Percentiles rank a stretch among this genome's conserved stretches.
These are phyloP conservation scores for Poeciliopsis turrubarensis DNA, from an alignment of 2,113 vertebrate genomes.

Conservation along the genomic window DNA sequence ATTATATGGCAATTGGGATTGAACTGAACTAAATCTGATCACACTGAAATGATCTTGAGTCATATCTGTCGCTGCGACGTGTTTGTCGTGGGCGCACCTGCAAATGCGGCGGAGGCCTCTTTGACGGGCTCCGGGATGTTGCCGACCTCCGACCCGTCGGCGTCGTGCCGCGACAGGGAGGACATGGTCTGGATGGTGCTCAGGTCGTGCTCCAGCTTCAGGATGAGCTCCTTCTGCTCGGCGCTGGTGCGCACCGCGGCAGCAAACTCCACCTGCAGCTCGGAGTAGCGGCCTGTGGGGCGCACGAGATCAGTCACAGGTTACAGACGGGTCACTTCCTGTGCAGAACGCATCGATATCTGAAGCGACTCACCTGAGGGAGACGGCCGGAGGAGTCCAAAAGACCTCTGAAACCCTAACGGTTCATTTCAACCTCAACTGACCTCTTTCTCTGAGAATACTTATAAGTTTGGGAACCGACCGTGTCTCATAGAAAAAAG, in stretches of 20 bases:
- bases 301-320: background rate
- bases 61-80: no score
- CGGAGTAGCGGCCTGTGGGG: constrained; percentile 84
- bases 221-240: constrained; percentile 91
- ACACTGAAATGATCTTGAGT: no score
- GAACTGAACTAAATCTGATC: background rate
- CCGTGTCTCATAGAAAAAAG: background rate
- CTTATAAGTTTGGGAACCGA: constrained; percentile 32
- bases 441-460: constrained; percentile 78
- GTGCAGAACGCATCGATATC: background rate
- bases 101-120: constrained; percentile 90
- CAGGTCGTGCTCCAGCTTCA: constrained; percentile 92
- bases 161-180: constrained; percentile 82
- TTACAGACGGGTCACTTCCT: background rate
- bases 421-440: constrained; percentile 8
- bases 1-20: background rate
- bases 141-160: constrained; percentile 81
- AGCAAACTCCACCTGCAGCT: constrained; percentile 87
- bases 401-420: constrained; percentile 37
- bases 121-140: constrained; percentile 92
- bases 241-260: constrained; percentile 80
- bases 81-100: constrained; percentile 72
- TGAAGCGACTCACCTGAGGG: constrained; percentile 58
- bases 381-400: constrained; percentile 35
- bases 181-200: constrained; percentile 91